phyloP scores from a whole-genome alignment of 2,113 vertebrate genomes.

The Otis tarda region DNA sequence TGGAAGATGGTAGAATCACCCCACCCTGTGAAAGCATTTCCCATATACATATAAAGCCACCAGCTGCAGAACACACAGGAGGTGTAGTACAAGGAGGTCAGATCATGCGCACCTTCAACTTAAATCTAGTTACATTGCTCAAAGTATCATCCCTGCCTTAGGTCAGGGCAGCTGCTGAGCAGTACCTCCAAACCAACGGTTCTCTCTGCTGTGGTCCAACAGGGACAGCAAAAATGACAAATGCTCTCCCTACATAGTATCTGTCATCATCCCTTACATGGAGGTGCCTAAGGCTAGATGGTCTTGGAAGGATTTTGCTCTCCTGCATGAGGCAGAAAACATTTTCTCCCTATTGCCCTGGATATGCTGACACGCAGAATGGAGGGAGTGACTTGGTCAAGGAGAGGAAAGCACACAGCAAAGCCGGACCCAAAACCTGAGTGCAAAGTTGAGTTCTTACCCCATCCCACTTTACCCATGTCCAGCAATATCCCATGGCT shows the following conservation, averaged over 20 bases:
- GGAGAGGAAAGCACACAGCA: background rate
- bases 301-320: background rate
- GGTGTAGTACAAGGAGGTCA: background rate
- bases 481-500: background rate
- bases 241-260: background rate
- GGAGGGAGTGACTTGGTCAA: background rate
- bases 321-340: background rate
- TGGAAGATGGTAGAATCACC: background rate
- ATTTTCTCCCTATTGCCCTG: background rate
- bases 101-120: background rate
- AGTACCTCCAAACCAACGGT: background rate
- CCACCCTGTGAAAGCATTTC: background rate
- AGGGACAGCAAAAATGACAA: background rate
- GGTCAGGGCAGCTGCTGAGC: background rate
- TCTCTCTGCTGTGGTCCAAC: background rate
- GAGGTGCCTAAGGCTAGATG: background rate
- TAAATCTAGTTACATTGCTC: background rate
- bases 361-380: background rate
- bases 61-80: background rate
- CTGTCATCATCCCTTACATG: background rate
- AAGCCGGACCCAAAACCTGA: background rate
- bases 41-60: background rate
- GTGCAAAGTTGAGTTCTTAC: background rate
- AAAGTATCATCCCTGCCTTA: background rate
- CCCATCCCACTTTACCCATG: background rate